Evolutionary conservation across 2,888 invertebrate genomes (phyloP), one percentile per base, ranked within the genome.

Genomic region (Hydroisotoma schaefferi): DNA sequence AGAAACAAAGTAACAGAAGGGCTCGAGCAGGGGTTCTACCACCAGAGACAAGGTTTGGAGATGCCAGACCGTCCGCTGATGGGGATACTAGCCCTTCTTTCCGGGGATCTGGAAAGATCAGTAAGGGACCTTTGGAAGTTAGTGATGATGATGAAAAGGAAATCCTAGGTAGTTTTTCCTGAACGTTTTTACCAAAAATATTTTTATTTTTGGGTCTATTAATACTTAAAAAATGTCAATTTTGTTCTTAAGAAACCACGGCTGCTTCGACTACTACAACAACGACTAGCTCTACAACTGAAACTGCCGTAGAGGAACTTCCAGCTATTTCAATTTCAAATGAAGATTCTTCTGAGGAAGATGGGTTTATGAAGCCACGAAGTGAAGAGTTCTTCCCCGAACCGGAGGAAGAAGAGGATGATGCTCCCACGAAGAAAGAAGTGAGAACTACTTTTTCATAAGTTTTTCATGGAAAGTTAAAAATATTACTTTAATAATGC

Each of bases 311-410:
- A 8, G 65, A 59, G 44, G 54, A 38, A 2, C 20, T 53, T 4
- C 53, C 53, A 2, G 5, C 20, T 12, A 52, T 61, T 37, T 49
- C 59, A 47, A 51, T 58, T 33, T 67, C 69, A 22, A 59, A 55
- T 23, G 64, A 67, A 2, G 56, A 57, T 5, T 68, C 68, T 1
- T 69, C 69, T 1, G 72, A 72, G 46, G 69, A 69, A 52, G 68
- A 62, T 49, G 52, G 52, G 2, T 58, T 70, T 27, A 62, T 65
- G 64, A 65, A 68, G 43, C 65, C 69, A 10, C 59, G 70, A 26
- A 70, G 70, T 52, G 72, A 72, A 12, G 72, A 72, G 40, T 68
- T 67, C 25, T 65, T 67, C 58, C 62, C 64, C 2, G 70, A 70
- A 10, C 60, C 59, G 1, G 67, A 68, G 46, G 70, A 68, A 43